These are phyloP conservation scores for Brachirus orientalis DNA, from an alignment of 2,113 vertebrate genomes.

Conservation along the genomic window DNA sequence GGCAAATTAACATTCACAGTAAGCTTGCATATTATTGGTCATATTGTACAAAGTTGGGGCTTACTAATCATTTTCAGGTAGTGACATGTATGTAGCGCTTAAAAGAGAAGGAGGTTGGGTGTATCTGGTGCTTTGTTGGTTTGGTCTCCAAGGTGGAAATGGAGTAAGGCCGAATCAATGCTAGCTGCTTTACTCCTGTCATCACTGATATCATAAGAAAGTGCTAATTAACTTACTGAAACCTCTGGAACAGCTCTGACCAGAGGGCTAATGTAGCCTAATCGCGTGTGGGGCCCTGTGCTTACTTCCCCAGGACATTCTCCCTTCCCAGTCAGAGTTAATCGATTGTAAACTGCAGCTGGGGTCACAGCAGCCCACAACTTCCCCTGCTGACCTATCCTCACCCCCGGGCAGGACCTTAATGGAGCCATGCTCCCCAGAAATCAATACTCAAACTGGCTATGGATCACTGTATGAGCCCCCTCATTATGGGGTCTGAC, in stretches of 20 bases:
- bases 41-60: slow-evolving; percentile 20
- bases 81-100: slow-evolving; percentile 51
- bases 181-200: slow-evolving; percentile 78
- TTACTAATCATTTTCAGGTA: slow-evolving; percentile 73
- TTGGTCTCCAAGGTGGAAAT: slow-evolving; percentile 76
- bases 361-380: slow-evolving; percentile 89
- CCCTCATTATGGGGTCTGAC: slow-evolving; percentile 86
- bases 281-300: slow-evolving; percentile 85
- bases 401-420: slow-evolving; percentile 88
- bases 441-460: slow-evolving; percentile 98
- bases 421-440: slow-evolving; percentile 91
- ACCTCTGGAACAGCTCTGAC: slow-evolving; percentile 86
- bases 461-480: slow-evolving; percentile 88
- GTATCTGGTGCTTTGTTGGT: slow-evolving; percentile 52
- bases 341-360: slow-evolving; percentile 96
- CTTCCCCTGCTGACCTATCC: slow-evolving; percentile 88
- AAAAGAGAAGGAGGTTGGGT: slow-evolving; percentile 42
- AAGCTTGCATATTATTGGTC: too few relatives aligned
- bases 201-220: slow-evolving; percentile 84
- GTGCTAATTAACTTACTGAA: slow-evolving; percentile 86
- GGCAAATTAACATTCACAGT: too few relatives aligned
- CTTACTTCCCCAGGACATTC: slow-evolving; percentile 90
- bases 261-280: slow-evolving; percentile 89
- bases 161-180: slow-evolving; percentile 83
- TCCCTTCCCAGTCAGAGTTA: slow-evolving; percentile 86